Conservation (phyloP, 1,140 invertebrate species). For the Calycopis cecrops region DNA sequence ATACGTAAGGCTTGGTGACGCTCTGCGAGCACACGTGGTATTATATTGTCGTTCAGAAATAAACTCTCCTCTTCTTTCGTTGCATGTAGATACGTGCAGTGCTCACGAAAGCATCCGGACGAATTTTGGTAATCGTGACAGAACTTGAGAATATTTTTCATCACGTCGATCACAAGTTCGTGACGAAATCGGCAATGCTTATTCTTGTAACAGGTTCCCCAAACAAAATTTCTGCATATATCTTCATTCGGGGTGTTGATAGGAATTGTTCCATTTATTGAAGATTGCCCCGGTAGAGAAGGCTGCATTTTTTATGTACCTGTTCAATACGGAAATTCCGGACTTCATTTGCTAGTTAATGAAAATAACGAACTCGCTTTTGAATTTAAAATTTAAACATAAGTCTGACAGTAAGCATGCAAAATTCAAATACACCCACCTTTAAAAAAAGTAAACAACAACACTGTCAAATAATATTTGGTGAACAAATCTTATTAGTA, state of each 20-base stretch:
- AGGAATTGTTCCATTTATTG: constrained; percentile 19
- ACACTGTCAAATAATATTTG: too few relatives aligned
- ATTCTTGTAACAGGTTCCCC: constrained; percentile 48
- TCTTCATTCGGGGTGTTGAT: constrained; percentile 16
- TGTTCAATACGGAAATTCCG: constrained; percentile 37
- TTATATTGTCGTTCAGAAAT: constrained; percentile 36
- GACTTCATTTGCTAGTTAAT: too few relatives aligned
- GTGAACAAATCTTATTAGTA: too few relatives aligned
- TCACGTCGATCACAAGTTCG: constrained; percentile 40
- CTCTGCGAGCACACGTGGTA: constrained; percentile 42
- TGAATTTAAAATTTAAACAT: too few relatives aligned
- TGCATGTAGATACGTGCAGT: constrained; percentile 49
- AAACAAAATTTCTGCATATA: constrained; percentile 47
- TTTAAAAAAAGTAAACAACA: too few relatives aligned
- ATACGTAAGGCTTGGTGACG: constrained; percentile 34
- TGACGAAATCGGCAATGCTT: constrained; percentile 44
- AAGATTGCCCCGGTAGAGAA: constrained; percentile 27
- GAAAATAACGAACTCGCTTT: too few relatives aligned
- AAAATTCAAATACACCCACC: too few relatives aligned
- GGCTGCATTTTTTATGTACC: constrained; percentile 31
- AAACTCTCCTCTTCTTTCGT: constrained; percentile 45
- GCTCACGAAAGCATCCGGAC: constrained; percentile 37
- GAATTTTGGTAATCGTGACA: constrained; percentile 56
- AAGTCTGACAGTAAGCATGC: too few relatives aligned
- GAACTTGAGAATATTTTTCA: constrained; percentile 51